Evolutionary conservation across 2,113 vertebrate genomes (phyloP).

Genomic region (Tautogolabrus adspersus): DNA sequence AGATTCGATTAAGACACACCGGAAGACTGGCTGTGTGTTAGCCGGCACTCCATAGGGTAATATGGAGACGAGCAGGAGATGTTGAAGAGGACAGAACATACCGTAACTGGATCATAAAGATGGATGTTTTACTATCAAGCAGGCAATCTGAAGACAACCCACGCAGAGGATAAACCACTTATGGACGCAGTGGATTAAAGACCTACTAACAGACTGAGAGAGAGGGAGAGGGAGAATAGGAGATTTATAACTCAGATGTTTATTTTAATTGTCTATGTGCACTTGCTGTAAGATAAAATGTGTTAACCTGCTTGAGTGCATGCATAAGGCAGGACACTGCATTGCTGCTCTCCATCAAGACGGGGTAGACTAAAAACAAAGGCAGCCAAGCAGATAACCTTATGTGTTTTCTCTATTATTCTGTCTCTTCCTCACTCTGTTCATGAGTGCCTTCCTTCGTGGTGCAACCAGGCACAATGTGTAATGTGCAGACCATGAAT

Average conservation of each 20-base stretch:
- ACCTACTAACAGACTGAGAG: constrained; percentile 64
- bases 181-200: constrained; percentile 82
- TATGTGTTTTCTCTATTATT: constrained; percentile 33
- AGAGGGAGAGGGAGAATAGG: constrained; percentile 38
- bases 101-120: constrained; percentile 65
- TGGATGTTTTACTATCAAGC: constrained; percentile 72
- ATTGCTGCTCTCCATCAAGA: constrained; percentile 67
- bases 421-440: constrained; percentile 31
- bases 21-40: constrained; percentile 69
- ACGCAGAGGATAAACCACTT: constrained; percentile 79
- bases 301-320: constrained; percentile 35
- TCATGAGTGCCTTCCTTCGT: constrained; percentile 17
- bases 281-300: constrained; percentile 60
- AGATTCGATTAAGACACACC: constrained; percentile 60
- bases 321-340: constrained; percentile 67
- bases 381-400: constrained; percentile 54
- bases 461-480: constrained; percentile 1
- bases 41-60: constrained; percentile 70
- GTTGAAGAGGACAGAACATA: constrained; percentile 62
- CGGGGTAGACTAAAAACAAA: constrained; percentile 44
- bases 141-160: constrained; percentile 65
- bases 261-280: constrained; percentile 67
- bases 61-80: constrained; percentile 71
- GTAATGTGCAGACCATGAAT: constrained; percentile 12
- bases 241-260: constrained; percentile 71